A percentile compares a stretch with the other conserved stretches of the same genome.
phyloP scores from a whole-genome alignment of 2,888 invertebrate genomes.

The Dorcus hopei region DNA sequence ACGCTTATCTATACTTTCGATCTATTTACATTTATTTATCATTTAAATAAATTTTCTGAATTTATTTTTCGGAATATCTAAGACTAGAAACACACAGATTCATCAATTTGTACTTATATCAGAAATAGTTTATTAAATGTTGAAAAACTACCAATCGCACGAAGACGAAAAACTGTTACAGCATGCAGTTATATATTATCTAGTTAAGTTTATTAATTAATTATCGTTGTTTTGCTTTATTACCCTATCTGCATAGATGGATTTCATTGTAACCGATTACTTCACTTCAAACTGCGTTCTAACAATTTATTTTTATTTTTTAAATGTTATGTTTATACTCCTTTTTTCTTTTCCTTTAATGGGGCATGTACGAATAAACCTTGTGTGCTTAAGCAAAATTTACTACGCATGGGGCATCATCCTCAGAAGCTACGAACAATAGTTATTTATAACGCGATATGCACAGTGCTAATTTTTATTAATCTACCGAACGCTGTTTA shows the following conservation, averaged over 20 bases:
- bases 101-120: slow-evolving; percentile 29
- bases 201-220: slow-evolving; percentile 14
- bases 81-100: background rate
- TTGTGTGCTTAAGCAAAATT: slow-evolving; percentile 5
- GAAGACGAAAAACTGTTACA: slow-evolving; percentile 14
- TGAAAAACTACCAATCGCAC: slow-evolving; percentile 14
- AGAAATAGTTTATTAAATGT: slow-evolving; percentile 22
- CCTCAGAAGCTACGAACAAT: background rate
- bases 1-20: slow-evolving; percentile 2
- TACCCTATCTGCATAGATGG: slow-evolving; percentile 21
- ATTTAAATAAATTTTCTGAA: slow-evolving; percentile 24
- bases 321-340: slow-evolving; percentile 20
- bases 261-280: slow-evolving; percentile 23
- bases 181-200: slow-evolving; percentile 31
- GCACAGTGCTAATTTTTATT: background rate
- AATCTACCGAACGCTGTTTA: background rate
- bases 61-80: background rate
- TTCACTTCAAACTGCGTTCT: background rate
- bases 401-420: background rate
- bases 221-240: slow-evolving; percentile 19
- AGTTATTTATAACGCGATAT: background rate
- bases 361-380: slow-evolving; percentile 1
- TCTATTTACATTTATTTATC: slow-evolving; percentile 13
- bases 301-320: slow-evolving; percentile 4
- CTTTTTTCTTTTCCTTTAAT: slow-evolving; percentile 1